Evolutionary conservation across 2,113 vertebrate species (phyloP).

Genomic region (Erinaceus europaeus): DNA sequence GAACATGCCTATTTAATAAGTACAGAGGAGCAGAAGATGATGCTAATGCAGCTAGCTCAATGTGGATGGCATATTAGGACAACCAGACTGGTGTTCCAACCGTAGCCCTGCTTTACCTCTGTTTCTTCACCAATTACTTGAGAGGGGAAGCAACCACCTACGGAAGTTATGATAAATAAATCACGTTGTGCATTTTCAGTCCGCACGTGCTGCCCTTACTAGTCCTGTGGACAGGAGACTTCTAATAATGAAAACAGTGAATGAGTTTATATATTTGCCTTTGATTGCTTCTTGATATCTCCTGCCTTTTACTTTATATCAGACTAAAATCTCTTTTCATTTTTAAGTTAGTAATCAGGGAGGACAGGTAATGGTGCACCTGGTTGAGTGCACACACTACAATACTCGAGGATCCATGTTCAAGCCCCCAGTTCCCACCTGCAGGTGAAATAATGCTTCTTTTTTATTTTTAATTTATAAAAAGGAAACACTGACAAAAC

Average conservation of each 20-base stretch:
- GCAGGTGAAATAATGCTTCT: too few relatives aligned
- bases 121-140: not conserved
- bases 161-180: not conserved
- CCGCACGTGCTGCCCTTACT: not conserved
- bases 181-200: not conserved
- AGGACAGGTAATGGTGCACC: too few relatives aligned
- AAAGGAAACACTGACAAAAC: too few relatives aligned
- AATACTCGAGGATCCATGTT: too few relatives aligned
- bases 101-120: not conserved
- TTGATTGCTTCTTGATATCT: not conserved
- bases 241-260: slow-evolving; percentile 12
- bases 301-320: slow-evolving; percentile 16
- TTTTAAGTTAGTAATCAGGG: slow-evolving; percentile 42
- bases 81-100: not conserved
- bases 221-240: not conserved
- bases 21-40: not conserved
- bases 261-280: not conserved
- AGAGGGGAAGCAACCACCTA: not conserved
- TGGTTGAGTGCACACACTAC: too few relatives aligned
- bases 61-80: not conserved
- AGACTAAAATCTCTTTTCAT: not conserved
- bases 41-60: not conserved
- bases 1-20: not conserved
- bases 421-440: too few relatives aligned
- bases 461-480: too few relatives aligned